Evolutionary conservation across 2,888 invertebrate species (phyloP).

Genomic region (Tenthredo amoena): DNA sequence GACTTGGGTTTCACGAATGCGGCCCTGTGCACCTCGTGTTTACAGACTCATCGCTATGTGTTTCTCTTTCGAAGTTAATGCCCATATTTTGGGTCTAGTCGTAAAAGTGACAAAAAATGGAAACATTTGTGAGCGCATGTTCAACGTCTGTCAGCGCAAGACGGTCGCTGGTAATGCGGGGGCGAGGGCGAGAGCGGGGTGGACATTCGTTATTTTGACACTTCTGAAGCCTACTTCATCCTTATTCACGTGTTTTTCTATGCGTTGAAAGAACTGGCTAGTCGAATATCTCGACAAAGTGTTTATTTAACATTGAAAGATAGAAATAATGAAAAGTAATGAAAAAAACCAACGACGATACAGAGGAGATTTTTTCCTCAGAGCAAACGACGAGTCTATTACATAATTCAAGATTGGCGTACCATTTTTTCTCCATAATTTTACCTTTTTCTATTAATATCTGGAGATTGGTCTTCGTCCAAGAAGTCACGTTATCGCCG

Average conservation of each 20-base stretch:
- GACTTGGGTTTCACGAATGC: background rate
- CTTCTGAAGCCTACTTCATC: constrained; percentile 52
- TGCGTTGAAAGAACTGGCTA: constrained; percentile 23
- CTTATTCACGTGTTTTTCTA: constrained; percentile 41
- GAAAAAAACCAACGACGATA: background rate
- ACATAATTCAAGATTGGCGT: background rate
- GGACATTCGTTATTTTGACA: constrained; percentile 56
- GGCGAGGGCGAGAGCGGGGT: constrained; percentile 49
- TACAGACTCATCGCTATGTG: constrained; percentile 61
- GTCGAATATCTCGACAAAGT: constrained; percentile 35
- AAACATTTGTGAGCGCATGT: constrained; percentile 72
- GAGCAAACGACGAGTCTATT: background rate
- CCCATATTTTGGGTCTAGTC: constrained; percentile 69
- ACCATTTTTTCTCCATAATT: background rate
- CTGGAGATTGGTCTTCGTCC: constrained; percentile 25
- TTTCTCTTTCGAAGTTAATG: constrained; percentile 64
- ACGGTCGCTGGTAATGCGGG: constrained; percentile 52
- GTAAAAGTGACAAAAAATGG: constrained; percentile 72
- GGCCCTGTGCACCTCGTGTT: constrained; percentile 62
- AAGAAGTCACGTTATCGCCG: constrained; percentile 12
- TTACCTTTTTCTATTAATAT: constrained; percentile 13
- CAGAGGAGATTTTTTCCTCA: background rate
- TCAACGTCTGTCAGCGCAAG: constrained; percentile 71
- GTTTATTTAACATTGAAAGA: background rate
- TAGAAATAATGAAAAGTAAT: background rate